Percentiles rank a stretch among this genome's conserved stretches.
These are phyloP conservation scores for Tupaia chinensis DNA, from an alignment of 2,113 vertebrate genomes.

Conservation along the genomic window DNA sequence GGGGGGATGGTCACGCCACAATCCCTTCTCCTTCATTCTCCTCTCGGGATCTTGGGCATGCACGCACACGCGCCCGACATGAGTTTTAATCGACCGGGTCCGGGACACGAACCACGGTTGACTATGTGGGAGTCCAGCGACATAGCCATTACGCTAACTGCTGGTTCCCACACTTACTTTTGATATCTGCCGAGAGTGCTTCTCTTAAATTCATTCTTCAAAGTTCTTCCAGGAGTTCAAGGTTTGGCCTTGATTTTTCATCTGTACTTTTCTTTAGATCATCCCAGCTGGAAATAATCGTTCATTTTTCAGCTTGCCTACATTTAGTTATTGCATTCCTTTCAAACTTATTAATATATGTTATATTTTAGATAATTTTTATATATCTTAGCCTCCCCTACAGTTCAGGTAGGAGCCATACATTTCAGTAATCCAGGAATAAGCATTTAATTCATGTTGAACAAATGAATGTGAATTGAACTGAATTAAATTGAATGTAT, in stretches of 20 bases:
- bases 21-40: too few relatives aligned
- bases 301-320: not conserved
- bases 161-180: too few relatives aligned
- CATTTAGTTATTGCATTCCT: not conserved
- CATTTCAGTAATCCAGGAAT: not conserved
- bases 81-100: too few relatives aligned
- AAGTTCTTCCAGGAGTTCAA: not conserved
- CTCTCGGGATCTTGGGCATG: too few relatives aligned
- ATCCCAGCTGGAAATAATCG: not conserved
- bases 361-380: not conserved
- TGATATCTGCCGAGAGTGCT: not conserved
- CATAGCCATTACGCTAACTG: too few relatives aligned
- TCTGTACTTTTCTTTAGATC: not conserved
- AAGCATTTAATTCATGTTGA: not conserved
- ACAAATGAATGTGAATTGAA: not conserved
- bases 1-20: too few relatives aligned
- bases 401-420: not conserved
- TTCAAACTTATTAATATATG: not conserved
- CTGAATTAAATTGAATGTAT: not conserved
- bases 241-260: not conserved
- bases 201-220: not conserved
- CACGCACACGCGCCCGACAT: too few relatives aligned
- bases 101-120: too few relatives aligned
- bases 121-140: too few relatives aligned
- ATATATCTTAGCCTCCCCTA: not conserved